These are phyloP conservation scores for Sula dactylatra DNA, from an alignment of 2,113 vertebrate species.

Conservation along the genomic window DNA sequence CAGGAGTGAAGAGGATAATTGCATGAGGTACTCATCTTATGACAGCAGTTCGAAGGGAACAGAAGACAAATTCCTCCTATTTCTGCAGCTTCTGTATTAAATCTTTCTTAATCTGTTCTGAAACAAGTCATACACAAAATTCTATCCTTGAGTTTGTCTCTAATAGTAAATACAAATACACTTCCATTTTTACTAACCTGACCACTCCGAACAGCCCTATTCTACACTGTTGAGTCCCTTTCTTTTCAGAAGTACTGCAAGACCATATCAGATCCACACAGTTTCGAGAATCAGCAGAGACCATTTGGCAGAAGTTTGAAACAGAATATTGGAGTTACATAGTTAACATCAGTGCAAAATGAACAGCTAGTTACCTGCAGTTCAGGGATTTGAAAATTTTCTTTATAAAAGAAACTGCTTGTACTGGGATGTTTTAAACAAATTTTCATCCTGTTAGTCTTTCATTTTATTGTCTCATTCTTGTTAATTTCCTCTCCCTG, in stretches of 20 bases:
- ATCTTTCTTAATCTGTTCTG: slow-evolving; percentile 5
- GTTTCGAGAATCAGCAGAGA: neutral
- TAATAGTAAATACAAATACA: neutral
- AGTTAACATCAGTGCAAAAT: neutral
- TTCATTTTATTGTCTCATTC: neutral
- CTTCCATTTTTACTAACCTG: neutral
- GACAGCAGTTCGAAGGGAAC: neutral
- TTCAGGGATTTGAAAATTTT: neutral
- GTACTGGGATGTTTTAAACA: neutral
- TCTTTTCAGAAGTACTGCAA: neutral
- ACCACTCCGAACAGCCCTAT: neutral
- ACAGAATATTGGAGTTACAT: neutral
- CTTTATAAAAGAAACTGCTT: neutral
- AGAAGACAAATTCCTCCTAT: neutral
- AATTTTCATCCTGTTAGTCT: neutral
- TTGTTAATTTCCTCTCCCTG: neutral
- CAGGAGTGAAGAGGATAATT: neutral
- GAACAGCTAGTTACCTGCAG: neutral
- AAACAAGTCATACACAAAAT: neutral
- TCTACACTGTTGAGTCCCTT: neutral
- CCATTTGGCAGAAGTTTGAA: neutral
- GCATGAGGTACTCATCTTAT: neutral
- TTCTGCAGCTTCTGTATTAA: slow-evolving; percentile 10
- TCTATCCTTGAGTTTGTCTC: neutral
- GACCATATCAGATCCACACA: neutral